Base-by-base conservation (phyloP, 2,113 vertebrate species). In the Excalfactoria chinensis region DNA sequence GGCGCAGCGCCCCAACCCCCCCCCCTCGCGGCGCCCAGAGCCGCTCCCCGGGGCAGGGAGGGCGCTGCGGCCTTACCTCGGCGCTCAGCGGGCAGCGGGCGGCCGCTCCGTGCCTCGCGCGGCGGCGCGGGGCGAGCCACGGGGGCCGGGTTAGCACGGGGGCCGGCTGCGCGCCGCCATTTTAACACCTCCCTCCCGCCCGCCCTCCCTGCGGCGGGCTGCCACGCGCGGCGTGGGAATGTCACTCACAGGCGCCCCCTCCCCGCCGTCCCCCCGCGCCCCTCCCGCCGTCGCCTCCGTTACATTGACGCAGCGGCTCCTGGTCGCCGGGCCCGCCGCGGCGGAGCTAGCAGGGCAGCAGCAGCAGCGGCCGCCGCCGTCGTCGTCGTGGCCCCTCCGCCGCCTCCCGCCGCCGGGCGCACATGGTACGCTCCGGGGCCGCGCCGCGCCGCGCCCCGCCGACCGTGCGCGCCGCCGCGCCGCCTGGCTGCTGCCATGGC, bases 1-100 rank as follows among this genome's bases (percentile, higher is more conserved):
- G 49, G 23, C 49, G 49, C 49, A 14, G 34, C 79, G 46, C 53
- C 69, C 48, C 6, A 7, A 12, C 48, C 9, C n/a, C n/a, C 85
- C 30, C 37, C 37, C 37, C n/a, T n/a, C 63, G 68, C 82, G 95
- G 96, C 97, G 97, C 97, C 97, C 96, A 89, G 14, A 13, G 90
- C 80, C n/a, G 58, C 55, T 82, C 86, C 60, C 60, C 32, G 32
- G 60, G 13, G n/a, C 60, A 19, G 21, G n/a, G 35, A 16, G 53
- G 10, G 18, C 30, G 9, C 18, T 18, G 55, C 48, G 55, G 49
- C 66, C 69, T 41, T 70, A 70, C 78, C 44, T 53, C 78, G 35
- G 67, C 66, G 64, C 32, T 25, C 32, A 41, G 79, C 66, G 48
- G 58, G 69, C 93, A 37, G 92, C 90, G 90, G 69, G 90, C 91